These are phyloP conservation scores for Amyelois transitella DNA, from an alignment of 1,140 invertebrate genomes.

Conservation along the genomic window DNA sequence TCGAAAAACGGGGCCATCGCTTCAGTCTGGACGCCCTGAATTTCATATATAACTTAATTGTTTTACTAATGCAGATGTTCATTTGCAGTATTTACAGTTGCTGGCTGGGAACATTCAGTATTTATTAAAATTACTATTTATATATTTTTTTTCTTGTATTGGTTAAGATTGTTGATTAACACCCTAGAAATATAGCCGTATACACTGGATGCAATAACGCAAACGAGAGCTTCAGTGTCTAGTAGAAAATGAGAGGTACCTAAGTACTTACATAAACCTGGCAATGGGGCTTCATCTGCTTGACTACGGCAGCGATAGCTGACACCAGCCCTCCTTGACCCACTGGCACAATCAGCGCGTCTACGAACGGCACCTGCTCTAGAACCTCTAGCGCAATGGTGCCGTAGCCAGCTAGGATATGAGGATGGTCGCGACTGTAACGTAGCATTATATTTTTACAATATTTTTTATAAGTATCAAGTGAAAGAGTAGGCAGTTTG, in stretches of 20 bases:
- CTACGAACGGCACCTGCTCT: conserved; percentile 76
- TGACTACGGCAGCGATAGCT: conserved; percentile 79
- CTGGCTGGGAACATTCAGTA: no score
- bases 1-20: conserved; percentile 78
- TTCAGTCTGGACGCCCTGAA: conserved; percentile 81
- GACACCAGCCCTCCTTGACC: conserved; percentile 82
- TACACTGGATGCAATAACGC: no score
- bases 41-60: conserved; percentile 1
- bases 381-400: conserved; percentile 83
- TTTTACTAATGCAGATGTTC: no score
- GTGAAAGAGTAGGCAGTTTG: no score
- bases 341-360: conserved; percentile 78
- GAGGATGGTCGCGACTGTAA: conserved; percentile 80
- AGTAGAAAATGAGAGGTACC: no score
- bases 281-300: conserved; percentile 77
- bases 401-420: conserved; percentile 83
- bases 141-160: no score
- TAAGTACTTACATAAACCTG: conserved; percentile 48
- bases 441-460: background rate
- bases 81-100: no score
- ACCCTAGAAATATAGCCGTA: no score
- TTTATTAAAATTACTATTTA: no score
- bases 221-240: no score
- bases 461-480: background rate
- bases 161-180: no score